phyloP scores from a whole-genome alignment of 2,113 vertebrate genomes.

The human (Homo sapiens) region DNA sequence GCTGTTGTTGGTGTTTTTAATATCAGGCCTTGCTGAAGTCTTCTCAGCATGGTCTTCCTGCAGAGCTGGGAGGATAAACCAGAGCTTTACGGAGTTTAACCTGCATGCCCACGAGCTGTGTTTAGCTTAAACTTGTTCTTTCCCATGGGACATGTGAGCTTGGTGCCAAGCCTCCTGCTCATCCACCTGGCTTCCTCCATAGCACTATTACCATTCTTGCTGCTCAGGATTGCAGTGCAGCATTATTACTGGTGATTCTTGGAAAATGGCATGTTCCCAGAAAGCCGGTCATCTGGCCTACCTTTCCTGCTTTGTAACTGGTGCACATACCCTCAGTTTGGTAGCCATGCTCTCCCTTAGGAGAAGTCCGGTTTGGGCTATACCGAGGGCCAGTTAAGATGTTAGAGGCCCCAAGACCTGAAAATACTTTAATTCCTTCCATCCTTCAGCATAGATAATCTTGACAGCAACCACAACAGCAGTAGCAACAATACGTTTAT shows the following conservation, averaged over 20 bases:
- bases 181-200: neutral
- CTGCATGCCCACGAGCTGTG: neutral
- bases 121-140: neutral
- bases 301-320: neutral
- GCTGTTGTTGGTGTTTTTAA: neutral
- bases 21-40: neutral
- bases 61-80: neutral
- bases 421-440: neutral
- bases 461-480: neutral
- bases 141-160: rapidly evolving
- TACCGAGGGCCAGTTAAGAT: neutral
- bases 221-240: neutral
- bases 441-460: neutral
- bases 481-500: neutral
- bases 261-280: neutral
- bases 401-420: neutral
- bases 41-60: neutral
- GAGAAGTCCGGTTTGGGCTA: neutral
- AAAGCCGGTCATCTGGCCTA: neutral
- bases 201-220: neutral
- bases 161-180: neutral
- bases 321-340: neutral
- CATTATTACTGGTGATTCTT: neutral
- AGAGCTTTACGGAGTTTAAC: neutral
- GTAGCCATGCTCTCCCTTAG: neutral